Base-by-base conservation (phyloP, 2,888 invertebrate genomes). In the Drosophila borealis region DNA sequence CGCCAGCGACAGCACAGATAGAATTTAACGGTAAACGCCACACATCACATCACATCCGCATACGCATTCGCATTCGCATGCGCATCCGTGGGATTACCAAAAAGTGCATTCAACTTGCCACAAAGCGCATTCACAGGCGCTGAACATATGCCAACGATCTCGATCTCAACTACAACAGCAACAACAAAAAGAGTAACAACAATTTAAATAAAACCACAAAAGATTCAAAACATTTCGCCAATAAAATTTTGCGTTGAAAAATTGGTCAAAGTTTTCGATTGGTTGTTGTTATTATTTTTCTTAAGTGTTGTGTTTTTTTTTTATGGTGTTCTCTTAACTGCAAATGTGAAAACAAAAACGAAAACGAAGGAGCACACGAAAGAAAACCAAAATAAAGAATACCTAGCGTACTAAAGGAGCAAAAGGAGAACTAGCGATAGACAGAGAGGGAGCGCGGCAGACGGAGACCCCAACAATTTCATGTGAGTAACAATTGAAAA, bases 81-180 rank as follows among this genome's bases (percentile, higher is more conserved):
- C 10, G 29, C 48, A 45, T 53, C 51, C 29, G 17, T 37, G 19
- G 33, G 33, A 46, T 41, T 63, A 59, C 57, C 49, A 17, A 55
- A 66, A 71, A 68, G 84, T 81, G 84, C 84, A 73, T 81, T 81
- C 81, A 81, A 83, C 80, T 70, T 81, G 73, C 80, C 60, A 61
- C 80, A 74, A 34, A 39, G 41, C 34, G 46, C 29, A 63, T 13
- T 29, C 39, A 11, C 45, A 51, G 42, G 33, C 39, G 36, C 48
- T 51, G 41, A 29, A 44, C 41, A 45, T 55, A 50, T 55, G 80
- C 70, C 76, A 84, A 68, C 77, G 63, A 70, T 78, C 62, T 66
- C 70, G 62, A 57, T 59, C 64, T 59, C 54, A 41, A n/a, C 45
- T 14, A 33, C 45, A 64, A 13, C 63, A 48, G 36, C 36, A 48